Percentiles rank a stretch among this genome's conserved stretches.
Evolutionary conservation across 2,797 vertebrate genomes (phyloP).

Genomic region (Cyclopterus lumpus): DNA sequence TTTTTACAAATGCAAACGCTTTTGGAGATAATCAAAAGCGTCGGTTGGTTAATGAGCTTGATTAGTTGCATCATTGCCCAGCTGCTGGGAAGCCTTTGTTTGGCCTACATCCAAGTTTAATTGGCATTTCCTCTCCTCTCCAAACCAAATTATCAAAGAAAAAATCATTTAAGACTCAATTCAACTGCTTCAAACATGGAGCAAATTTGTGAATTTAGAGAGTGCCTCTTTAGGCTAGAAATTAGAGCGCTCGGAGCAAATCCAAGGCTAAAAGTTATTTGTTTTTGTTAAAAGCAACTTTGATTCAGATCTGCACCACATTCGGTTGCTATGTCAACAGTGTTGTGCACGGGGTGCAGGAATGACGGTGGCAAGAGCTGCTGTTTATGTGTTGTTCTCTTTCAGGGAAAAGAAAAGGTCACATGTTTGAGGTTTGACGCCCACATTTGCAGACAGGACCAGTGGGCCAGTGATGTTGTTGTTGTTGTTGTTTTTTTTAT

Average conservation of each 20-base stretch:
- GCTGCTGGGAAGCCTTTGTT: conserved; percentile 47
- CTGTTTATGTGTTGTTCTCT: conserved; percentile 27
- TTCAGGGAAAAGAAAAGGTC: conserved; percentile 5
- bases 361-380: conserved; percentile 35
- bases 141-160: conserved; percentile 35
- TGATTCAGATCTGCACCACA: conserved; percentile 37
- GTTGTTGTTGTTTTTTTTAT: conserved; percentile 5
- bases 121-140: conserved; percentile 41
- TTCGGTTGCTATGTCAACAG: conserved; percentile 69
- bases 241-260: not conserved
- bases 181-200: conserved; percentile 26
- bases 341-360: conserved; percentile 25
- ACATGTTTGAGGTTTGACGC: conserved; percentile 31
- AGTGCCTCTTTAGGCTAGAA: not conserved
- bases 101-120: conserved; percentile 43
- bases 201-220: conserved; percentile 10
- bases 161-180: not conserved
- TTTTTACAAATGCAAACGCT: conserved; percentile 1
- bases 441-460: conserved; percentile 41
- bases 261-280: conserved; percentile 16
- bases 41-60: conserved; percentile 50
- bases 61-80: conserved; percentile 49
- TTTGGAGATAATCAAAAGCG: conserved; percentile 56
- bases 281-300: conserved; percentile 43
- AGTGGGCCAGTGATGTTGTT: conserved; percentile 20